These are phyloP conservation scores for Echiichthys vipera DNA, from an alignment of 2,797 vertebrate genomes.

Conservation along the genomic window DNA sequence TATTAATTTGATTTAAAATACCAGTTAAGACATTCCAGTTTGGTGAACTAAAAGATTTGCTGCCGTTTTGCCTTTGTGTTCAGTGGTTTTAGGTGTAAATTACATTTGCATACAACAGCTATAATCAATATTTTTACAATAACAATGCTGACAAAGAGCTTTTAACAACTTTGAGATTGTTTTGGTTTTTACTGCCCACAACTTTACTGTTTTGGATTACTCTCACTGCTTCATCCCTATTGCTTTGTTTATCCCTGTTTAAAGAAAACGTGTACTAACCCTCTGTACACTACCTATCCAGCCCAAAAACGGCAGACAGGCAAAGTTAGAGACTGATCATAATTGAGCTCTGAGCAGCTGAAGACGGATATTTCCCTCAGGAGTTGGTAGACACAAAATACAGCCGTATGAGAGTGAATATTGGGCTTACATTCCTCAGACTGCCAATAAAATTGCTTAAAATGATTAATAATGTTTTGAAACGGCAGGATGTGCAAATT, in stretches of 20 bases:
- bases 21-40: not conserved
- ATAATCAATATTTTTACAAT: not conserved
- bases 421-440: not conserved
- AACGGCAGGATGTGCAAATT: too few species aligned
- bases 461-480: too few species aligned
- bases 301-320: too few species aligned
- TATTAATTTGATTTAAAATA: not conserved
- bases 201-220: not conserved
- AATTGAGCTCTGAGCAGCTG: too few species aligned
- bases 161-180: not conserved
- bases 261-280: too few species aligned
- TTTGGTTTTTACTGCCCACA: not conserved
- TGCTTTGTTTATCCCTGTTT: too few species aligned
- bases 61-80: not conserved
- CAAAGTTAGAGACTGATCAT: not conserved
- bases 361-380: not conserved
- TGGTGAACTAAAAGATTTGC: too few species aligned
- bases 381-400: too few species aligned
- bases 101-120: too few species aligned
- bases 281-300: too few species aligned
- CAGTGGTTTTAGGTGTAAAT: not conserved
- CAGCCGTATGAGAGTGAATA: not conserved
- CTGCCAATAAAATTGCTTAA: too few species aligned
- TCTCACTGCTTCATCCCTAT: too few species aligned
- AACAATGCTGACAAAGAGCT: not conserved